phyloP scores from a whole-genome alignment of 2,797 vertebrate genomes.

The Ispidina picta region DNA sequence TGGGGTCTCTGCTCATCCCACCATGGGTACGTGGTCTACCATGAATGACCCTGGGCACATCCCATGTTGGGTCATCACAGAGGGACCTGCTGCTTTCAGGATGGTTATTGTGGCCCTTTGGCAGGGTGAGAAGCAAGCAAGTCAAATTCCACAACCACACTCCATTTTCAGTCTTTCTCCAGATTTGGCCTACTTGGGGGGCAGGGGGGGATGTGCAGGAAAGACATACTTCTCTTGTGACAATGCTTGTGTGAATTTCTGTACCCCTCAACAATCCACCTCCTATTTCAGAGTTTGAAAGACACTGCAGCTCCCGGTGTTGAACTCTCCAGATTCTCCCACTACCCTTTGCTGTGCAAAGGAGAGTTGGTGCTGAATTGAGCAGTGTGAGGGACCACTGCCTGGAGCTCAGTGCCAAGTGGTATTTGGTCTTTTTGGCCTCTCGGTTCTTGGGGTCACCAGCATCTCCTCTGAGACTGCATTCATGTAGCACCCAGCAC shows the following conservation, averaged over 20 bases:
- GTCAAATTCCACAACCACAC: not conserved
- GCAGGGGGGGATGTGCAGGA: not conserved
- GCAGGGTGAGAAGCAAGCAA: not conserved
- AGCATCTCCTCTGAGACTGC: not conserved
- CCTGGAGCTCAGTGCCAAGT: not conserved
- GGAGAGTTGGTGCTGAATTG: not conserved
- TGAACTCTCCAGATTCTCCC: not conserved
- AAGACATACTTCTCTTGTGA: not conserved
- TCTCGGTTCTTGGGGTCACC: not conserved
- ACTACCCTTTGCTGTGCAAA: not conserved
- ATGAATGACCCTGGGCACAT: not conserved
- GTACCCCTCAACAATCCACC: not conserved
- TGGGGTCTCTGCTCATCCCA: not conserved
- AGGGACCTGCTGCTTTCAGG: accelerated
- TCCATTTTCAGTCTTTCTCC: not conserved
- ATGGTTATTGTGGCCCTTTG: not conserved
- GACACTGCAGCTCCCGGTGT: not conserved
- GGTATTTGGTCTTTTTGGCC: not conserved
- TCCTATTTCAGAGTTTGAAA: not conserved
- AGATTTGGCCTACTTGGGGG: not conserved
- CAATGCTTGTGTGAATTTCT: not conserved
- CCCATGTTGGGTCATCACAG: not conserved
- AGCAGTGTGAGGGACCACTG: not conserved
- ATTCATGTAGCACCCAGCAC: not conserved
- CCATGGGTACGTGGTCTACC: accelerated